Percentiles rank a stretch among this genome's conserved stretches.
phyloP scores from a whole-genome alignment of 2,888 invertebrate species.

The Thumatha senex region DNA sequence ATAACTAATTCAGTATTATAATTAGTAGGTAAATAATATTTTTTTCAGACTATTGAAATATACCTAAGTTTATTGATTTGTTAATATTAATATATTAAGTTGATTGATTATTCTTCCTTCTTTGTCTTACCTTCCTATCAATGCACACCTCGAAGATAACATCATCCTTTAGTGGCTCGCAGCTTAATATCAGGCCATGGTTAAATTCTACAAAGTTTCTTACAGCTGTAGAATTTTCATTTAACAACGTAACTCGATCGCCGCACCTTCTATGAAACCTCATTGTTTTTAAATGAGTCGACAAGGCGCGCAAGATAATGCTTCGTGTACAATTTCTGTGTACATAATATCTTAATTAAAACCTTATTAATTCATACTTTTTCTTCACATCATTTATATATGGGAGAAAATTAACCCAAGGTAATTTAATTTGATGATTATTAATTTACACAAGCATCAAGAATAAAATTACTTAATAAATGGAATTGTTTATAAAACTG shows the following conservation, averaged over 20 bases:
- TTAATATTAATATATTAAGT: no score
- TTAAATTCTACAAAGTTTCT: conserved; percentile 92
- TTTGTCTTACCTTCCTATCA: conserved; percentile 90
- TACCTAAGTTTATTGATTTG: no score
- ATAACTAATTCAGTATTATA: no score
- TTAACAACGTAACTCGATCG: conserved; percentile 91
- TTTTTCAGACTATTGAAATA: no score
- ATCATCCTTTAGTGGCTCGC: conserved; percentile 91
- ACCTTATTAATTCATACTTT: conserved; percentile 17
- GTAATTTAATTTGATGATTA: conserved; percentile 21
- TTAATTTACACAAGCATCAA: conserved; percentile 17
- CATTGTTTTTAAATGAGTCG: conserved; percentile 56
- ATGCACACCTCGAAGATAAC: conserved; percentile 93
- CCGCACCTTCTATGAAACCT: conserved; percentile 92
- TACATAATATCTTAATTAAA: conserved; percentile 30
- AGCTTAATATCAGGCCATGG: conserved; percentile 93
- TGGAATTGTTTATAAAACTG: conserved; percentile 15
- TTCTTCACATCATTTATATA: conserved; percentile 33
- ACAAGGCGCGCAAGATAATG: conserved; percentile 17
- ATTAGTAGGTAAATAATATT: neutral
- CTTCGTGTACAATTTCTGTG: conserved; percentile 21
- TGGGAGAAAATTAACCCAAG: conserved; percentile 29
- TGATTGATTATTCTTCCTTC: conserved; percentile 7
- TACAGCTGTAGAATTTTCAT: conserved; percentile 92
- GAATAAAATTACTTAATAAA: conserved; percentile 11